Evolutionary conservation across 2,797 vertebrate species (phyloP), one percentile per base, ranked within the genome.

Genomic region (Morelia viridis): DNA sequence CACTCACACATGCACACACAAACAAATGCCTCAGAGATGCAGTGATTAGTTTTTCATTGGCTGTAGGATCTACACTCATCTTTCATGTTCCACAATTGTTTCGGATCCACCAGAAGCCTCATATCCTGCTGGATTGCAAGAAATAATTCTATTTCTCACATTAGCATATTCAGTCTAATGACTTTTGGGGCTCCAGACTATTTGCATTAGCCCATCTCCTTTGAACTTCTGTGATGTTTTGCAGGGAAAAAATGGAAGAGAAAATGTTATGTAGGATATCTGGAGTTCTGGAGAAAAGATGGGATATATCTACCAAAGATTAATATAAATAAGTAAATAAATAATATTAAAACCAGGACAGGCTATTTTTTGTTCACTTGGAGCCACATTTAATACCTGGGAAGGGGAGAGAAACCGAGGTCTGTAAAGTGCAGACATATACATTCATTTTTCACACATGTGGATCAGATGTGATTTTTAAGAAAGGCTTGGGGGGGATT

Each of bases 1-100:
- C 90, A 95, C 94, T 94, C 89, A 92, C 87, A 64, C 95, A 90
- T 35, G 8, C 9, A 80, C 46, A 24, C 0, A 1, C 35, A 80
- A 80, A 46, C 0, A 26, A 19, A 46, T 80, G 46, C 1, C 22
- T 46, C 50, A 53, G 35, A 76, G 68, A 76, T 4, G 15, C 35
- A 41, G 35, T 41, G 41, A 80, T 80, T 46, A 12, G 22, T 80
- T 80, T 46, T 80, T 80, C 19, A 46, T 5, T 0, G 19, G 1
- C 46, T 80, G 9, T 24, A 80, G 41, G 19, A 46, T 24, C 24
- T 85, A 17, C 9, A 4, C 35, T 80, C 24, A 83, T 83, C 85
- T 64, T 24, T 85, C 68, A 11, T 58, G 11, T 26, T 31, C 53
- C 17, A 12, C 11, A 53, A 4, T 31, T 56, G 31, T 46, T 26